phyloP scores from a whole-genome alignment of 2,113 vertebrate genomes.

The Platycercus adscitus region DNA sequence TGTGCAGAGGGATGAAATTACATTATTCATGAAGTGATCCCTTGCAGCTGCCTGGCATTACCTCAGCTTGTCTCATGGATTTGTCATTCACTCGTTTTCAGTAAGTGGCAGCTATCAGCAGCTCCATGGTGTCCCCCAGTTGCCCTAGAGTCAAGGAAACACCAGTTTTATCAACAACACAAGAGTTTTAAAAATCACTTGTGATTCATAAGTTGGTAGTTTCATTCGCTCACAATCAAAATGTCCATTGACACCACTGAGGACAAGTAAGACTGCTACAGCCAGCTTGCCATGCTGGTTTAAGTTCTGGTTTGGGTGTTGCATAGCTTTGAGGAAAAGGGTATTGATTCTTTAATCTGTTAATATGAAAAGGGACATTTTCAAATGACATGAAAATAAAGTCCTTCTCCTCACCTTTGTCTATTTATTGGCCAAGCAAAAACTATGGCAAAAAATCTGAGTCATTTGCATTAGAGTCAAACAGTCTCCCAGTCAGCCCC shows the following conservation, averaged over 20 bases:
- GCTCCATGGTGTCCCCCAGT: neutral
- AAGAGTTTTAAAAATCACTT: neutral
- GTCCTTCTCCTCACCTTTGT: neutral
- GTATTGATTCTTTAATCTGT: neutral
- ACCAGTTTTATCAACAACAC: neutral
- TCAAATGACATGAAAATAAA: neutral
- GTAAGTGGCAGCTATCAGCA: neutral
- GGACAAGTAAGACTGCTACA: neutral
- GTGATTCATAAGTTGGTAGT: rapidly evolving
- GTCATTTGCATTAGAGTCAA: neutral
- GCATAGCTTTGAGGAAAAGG: neutral
- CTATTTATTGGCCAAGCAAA: neutral
- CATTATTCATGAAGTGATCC: constrained; percentile 32
- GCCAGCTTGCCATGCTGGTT: neutral
- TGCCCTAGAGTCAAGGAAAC: neutral
- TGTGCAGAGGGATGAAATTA: neutral
- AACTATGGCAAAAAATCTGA: neutral
- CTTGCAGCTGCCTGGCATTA: neutral
- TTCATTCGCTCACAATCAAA: neutral
- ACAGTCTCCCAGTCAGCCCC: neutral
- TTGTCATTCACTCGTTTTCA: neutral
- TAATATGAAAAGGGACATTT: neutral
- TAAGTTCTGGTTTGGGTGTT: neutral
- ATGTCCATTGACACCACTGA: neutral
- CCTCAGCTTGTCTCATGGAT: neutral